These are phyloP conservation scores for Cosmia trapezina DNA, from an alignment of 2,888 invertebrate species.

Conservation along the genomic window DNA sequence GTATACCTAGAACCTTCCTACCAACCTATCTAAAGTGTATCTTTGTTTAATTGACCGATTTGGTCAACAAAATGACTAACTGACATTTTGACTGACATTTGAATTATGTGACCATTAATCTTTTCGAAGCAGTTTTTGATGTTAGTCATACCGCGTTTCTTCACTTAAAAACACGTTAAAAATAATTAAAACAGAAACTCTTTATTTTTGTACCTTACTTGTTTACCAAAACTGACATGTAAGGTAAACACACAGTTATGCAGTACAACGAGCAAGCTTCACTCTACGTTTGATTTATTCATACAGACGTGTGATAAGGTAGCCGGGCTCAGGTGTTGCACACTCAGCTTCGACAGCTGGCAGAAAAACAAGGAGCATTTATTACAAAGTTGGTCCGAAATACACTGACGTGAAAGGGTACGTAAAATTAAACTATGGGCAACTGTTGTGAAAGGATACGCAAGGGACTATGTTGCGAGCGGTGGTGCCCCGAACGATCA, in stretches of 20 bases:
- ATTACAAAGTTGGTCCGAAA: constrained; percentile 72
- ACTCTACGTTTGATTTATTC: constrained; percentile 74
- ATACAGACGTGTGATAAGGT: constrained; percentile 70
- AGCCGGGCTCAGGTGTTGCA: constrained; percentile 69
- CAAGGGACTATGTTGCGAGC: constrained; percentile 53
- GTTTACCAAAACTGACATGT: constrained; percentile 34
- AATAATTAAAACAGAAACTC: neutral
- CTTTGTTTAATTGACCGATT: neutral
- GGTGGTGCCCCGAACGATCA: constrained; percentile 39
- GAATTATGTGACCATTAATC: neutral
- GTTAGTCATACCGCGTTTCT: neutral
- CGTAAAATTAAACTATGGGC: constrained; percentile 73
- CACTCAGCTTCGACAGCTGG: constrained; percentile 73
- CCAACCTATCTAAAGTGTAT: neutral
- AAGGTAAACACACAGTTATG: constrained; percentile 18
- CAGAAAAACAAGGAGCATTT: constrained; percentile 73
- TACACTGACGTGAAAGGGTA: constrained; percentile 68
- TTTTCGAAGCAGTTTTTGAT: neutral
- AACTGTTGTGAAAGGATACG: constrained; percentile 65
- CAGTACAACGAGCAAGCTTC: constrained; percentile 43
- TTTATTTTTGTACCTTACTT: neutral
- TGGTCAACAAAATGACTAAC: neutral
- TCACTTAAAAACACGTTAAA: neutral
- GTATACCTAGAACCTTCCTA: neutral
- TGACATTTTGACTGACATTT: neutral